Evolutionary conservation across 37 sponge, comb jelly and placozoan genomes (phyloP).

Genomic region (Trichoplax adhaerens): DNA sequence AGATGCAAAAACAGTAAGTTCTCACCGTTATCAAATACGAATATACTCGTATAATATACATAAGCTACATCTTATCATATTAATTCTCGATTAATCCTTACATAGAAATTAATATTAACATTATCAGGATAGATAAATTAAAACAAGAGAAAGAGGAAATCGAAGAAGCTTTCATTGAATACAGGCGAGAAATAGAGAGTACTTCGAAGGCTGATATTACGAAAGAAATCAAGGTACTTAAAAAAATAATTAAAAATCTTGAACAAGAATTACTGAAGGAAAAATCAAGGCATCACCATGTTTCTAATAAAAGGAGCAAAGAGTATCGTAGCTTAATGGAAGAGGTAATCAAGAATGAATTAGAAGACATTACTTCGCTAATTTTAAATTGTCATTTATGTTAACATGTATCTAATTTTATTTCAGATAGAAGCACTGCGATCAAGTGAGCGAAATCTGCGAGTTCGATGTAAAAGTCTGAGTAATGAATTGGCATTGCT

Average conservation of each 20-base stretch:
- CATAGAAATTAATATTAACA: no score
- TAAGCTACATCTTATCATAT: no score
- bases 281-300: constrained; percentile 43
- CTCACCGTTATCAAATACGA: background rate
- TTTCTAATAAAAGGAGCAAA: constrained; percentile 33
- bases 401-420: background rate
- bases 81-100: no score
- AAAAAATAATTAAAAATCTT: constrained; percentile 1
- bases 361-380: background rate
- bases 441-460: constrained; percentile 41
- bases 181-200: constrained; percentile 23
- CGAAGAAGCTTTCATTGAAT: constrained; percentile 39
- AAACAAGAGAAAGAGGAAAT: constrained; percentile 57
- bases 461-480: constrained; percentile 50
- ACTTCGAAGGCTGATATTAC: background rate
- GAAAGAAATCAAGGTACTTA: constrained; percentile 6
- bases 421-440: constrained; percentile 51
- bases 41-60: background rate
- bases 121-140: constrained; percentile 11
- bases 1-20: constrained; percentile 40
- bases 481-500: constrained; percentile 57
- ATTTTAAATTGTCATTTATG: background rate
- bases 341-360: constrained; percentile 27
- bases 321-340: constrained; percentile 37
- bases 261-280: constrained; percentile 58